phyloP scores from a whole-genome alignment of 2,797 vertebrate genomes.

The Delichon dasypus region DNA sequence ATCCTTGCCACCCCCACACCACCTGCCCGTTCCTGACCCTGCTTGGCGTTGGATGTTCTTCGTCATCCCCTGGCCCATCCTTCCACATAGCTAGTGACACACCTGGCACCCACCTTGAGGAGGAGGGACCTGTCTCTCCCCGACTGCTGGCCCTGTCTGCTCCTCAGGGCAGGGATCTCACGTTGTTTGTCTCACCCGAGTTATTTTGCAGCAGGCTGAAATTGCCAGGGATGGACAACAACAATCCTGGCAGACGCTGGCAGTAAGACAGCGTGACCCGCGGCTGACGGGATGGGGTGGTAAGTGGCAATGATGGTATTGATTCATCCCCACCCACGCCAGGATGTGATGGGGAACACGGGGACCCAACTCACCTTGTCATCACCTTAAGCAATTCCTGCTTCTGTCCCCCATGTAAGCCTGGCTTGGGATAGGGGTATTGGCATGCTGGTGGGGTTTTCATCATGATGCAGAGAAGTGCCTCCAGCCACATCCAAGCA shows the following conservation, averaged over 20 bases:
- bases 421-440: neutral
- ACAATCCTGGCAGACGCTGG: neutral
- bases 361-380: neutral
- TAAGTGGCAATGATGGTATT: neutral
- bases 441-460: neutral
- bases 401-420: rapidly evolving
- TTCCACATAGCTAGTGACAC: neutral
- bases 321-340: slow-evolving; percentile 44
- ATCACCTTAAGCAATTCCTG: neutral
- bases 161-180: neutral
- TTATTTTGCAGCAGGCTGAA: slow-evolving; percentile 29
- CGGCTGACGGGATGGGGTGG: neutral
- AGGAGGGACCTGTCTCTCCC: slow-evolving; percentile 5
- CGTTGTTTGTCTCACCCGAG: neutral
- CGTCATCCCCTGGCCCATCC: neutral
- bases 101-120: neutral
- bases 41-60: rapidly evolving
- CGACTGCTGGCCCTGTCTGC: neutral
- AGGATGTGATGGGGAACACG: slow-evolving; percentile 37
- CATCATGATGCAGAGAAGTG: neutral
- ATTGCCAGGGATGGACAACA: neutral
- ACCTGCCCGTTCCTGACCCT: neutral
- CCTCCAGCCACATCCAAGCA: neutral
- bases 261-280: neutral
- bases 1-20: neutral